Evolutionary conservation across 2,888 invertebrate genomes (phyloP).

Genomic region (Ormyrus nitidulus): DNA sequence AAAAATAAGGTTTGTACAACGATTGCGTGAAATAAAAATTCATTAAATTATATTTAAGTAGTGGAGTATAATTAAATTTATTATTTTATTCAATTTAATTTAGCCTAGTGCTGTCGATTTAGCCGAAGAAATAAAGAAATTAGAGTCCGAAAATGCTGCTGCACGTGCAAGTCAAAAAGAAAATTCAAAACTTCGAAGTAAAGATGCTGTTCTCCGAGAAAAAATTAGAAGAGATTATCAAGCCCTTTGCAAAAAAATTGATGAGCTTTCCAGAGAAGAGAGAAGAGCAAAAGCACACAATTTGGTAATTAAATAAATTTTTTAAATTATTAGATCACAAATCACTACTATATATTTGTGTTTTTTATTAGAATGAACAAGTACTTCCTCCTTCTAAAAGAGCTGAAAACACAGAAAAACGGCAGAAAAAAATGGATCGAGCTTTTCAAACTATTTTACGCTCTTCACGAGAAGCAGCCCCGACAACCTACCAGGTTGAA

Average conservation of each 20-base stretch:
- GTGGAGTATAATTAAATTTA: neutral
- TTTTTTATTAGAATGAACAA: conserved; percentile 53
- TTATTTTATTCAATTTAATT: conserved; percentile 10
- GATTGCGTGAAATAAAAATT: neutral
- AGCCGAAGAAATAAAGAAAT: conserved; percentile 62
- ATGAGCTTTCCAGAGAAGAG: conserved; percentile 66
- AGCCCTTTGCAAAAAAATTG: conserved; percentile 66
- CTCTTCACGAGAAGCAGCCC: conserved; percentile 38
- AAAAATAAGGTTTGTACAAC: conserved; percentile 53
- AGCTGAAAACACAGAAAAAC: conserved; percentile 73
- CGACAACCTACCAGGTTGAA: conserved; percentile 53
- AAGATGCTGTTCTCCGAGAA: conserved; percentile 70
- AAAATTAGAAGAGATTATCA: conserved; percentile 69
- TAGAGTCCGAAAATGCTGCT: conserved; percentile 59
- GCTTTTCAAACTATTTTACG: conserved; percentile 74
- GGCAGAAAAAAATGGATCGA: conserved; percentile 77
- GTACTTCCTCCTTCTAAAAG: conserved; percentile 65
- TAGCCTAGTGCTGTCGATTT: conserved; percentile 69
- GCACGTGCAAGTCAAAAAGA: conserved; percentile 61
- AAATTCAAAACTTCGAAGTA: conserved; percentile 64
- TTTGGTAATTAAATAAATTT: conserved; percentile 58
- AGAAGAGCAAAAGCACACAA: conserved; percentile 66
- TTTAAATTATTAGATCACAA: neutral
- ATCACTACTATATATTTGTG: neutral
- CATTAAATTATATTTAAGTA: conserved; percentile 2